These are phyloP conservation scores for Pseudocheirus occidentalis DNA, from an alignment of 2,797 vertebrate species.

Conservation along the genomic window DNA sequence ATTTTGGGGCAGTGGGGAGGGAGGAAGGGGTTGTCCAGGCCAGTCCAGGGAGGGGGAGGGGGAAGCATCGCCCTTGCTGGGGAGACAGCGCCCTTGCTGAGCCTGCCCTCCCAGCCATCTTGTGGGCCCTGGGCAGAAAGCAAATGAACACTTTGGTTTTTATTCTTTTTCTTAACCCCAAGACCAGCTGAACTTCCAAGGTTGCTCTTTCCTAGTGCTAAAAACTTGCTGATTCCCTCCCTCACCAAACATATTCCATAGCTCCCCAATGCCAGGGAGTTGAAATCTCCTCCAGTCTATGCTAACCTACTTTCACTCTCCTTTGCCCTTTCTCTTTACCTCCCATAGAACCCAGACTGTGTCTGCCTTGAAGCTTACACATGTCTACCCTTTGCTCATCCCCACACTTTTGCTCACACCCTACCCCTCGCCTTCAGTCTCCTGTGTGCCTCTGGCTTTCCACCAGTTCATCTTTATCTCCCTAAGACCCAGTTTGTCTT, in stretches of 20 bases:
- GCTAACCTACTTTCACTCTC: not conserved
- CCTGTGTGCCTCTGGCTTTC: not conserved
- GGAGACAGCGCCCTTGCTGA: constrained; percentile 34
- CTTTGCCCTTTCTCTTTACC: not conserved
- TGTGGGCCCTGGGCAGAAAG: not conserved
- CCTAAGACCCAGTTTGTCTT: not conserved
- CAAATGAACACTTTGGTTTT: constrained; percentile 59
- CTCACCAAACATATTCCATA: not conserved
- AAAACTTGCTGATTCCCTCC: not conserved
- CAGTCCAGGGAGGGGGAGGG: constrained; percentile 77
- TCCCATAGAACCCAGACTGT: not conserved
- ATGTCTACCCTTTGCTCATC: not conserved
- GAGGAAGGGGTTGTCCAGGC: constrained; percentile 80
- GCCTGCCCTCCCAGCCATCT: not conserved
- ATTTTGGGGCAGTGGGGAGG: constrained; percentile 85
- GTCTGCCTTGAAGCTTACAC: not conserved
- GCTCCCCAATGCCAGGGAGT: not conserved
- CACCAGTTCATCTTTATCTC: not conserved
- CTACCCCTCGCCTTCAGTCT: not conserved
- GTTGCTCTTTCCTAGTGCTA: not conserved
- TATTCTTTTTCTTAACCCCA: constrained; percentile 59
- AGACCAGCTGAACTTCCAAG: constrained; percentile 38
- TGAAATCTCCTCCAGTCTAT: not conserved
- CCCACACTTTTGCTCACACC: not conserved
- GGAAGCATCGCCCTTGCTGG: constrained; percentile 44